These are phyloP conservation scores for Gastrophryne carolinensis DNA, from an alignment of 2,797 vertebrate genomes.

Conservation along the genomic window DNA sequence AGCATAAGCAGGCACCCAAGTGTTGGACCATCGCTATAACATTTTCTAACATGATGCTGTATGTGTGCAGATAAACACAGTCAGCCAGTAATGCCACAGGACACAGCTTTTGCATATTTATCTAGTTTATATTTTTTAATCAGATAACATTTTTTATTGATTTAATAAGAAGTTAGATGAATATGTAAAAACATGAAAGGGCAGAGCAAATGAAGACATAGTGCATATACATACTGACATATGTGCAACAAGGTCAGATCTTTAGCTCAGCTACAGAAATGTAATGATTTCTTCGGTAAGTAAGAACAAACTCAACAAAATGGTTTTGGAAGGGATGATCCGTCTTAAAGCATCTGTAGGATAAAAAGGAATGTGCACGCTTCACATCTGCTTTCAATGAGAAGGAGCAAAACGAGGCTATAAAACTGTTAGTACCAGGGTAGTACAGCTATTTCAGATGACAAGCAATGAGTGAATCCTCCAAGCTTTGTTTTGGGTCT, in stretches of 20 bases:
- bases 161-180: not conserved
- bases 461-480: too few relatives aligned
- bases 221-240: not conserved
- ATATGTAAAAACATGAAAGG: not conserved
- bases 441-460: too few relatives aligned
- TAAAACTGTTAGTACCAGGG: too few relatives aligned
- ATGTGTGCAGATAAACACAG: too few relatives aligned
- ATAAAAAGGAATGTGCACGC: conserved; percentile 28
- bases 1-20: too few relatives aligned
- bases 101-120: too few relatives aligned
- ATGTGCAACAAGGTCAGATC: not conserved
- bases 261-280: not conserved
- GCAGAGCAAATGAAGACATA: not conserved
- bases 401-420: not conserved
- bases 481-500: too few relatives aligned
- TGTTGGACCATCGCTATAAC: too few relatives aligned
- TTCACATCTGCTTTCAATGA: conserved; percentile 43
- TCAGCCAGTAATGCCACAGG: too few relatives aligned
- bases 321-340: conserved; percentile 25
- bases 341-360: conserved; percentile 25
- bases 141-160: too few relatives aligned
- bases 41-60: too few relatives aligned
- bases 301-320: conserved; percentile 16
- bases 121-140: too few relatives aligned
- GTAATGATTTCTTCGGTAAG: conserved; percentile 27